Evolutionary conservation across 23 tunicate species (phyloP).

Genomic region (Trididemnum miniatum): DNA sequence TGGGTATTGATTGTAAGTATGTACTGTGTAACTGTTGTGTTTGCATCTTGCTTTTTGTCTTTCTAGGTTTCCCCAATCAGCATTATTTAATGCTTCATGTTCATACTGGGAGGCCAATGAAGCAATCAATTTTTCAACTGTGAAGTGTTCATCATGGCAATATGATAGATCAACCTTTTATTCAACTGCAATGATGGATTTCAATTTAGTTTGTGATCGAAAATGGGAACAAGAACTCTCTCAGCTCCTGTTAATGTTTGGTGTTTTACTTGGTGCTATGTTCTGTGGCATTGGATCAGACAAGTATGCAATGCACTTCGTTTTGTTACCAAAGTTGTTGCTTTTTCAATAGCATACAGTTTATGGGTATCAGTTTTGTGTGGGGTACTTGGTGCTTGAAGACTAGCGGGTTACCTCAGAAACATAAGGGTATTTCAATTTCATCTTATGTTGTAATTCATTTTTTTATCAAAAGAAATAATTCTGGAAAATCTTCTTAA

Average conservation of each 20-base stretch:
- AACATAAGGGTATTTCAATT: too few relatives aligned
- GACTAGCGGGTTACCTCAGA: too few relatives aligned
- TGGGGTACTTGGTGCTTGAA: too few relatives aligned
- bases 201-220: constrained; percentile 68
- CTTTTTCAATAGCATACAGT: too few relatives aligned
- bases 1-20: too few relatives aligned
- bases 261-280: constrained; percentile 66
- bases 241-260: constrained; percentile 79
- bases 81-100: constrained; percentile 24
- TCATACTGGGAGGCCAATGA: constrained; percentile 20
- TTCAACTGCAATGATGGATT: constrained; percentile 70
- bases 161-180: constrained; percentile 46
- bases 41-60: too few relatives aligned
- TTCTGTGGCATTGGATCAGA: constrained; percentile 71
- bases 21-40: too few relatives aligned
- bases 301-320: constrained; percentile 24
- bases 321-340: too few relatives aligned
- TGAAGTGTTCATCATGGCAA: constrained; percentile 47
- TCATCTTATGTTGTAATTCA: too few relatives aligned
- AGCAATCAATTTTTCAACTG: background rate
- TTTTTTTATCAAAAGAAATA: too few relatives aligned
- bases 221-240: constrained; percentile 58
- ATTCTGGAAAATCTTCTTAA: too few relatives aligned
- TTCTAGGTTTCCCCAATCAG: constrained; percentile 25
- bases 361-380: too few relatives aligned